Base-by-base conservation (phyloP, 2,888 invertebrate genomes). In the Lissocephala sabroskyi region DNA sequence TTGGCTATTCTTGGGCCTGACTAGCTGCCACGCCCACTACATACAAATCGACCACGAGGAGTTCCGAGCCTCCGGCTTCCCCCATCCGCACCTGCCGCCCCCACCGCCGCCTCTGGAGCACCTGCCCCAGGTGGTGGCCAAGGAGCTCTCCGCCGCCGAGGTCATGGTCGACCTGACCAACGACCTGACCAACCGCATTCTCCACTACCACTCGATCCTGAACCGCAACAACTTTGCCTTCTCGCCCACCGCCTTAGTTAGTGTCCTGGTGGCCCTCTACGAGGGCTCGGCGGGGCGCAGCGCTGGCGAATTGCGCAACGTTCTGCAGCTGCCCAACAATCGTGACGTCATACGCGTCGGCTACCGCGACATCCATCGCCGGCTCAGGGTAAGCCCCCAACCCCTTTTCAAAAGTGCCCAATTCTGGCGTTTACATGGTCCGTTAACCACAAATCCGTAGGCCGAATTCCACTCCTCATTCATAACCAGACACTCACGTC, bases 161-260 rank as follows among this genome's bases (percentile, higher is more conserved):
- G 87, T 90, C 51, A 92, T 94, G 91, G 91, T 92, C 48, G 93
- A 94, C 79, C 88, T 92, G 30, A 90, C 92, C 35, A 94, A 94
- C 81, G 89, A 90, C 78, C 87, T 92, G 59, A 90, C 91, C 45
- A 85, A 91, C 56, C 89, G 89, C 80, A 87, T 92, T 65, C 86
- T 94, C 0, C 86, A 90, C 68, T 88, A 89, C 81, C 91, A 91
- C 73, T 90, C 91, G 74, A 89, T 89, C 82, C 86, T 89, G 67
- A 92, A 91, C 82, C 89, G 89, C 40, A 91, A 91, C 79, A 95
- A 94, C 82, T 91, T 94, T 45, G 94, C 93, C 3, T 91, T 94
- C 79, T 94, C 94, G 0, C 94, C 94, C 7, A 93, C 94, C 59
- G 94, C 94, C 2, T 86, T 93, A 51, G 89, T 91, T 75, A 93